Percentiles rank a stretch among this genome's conserved stretches.
Conservation (phyloP, 2,888 invertebrate genomes). For the Tridacna gigas region DNA sequence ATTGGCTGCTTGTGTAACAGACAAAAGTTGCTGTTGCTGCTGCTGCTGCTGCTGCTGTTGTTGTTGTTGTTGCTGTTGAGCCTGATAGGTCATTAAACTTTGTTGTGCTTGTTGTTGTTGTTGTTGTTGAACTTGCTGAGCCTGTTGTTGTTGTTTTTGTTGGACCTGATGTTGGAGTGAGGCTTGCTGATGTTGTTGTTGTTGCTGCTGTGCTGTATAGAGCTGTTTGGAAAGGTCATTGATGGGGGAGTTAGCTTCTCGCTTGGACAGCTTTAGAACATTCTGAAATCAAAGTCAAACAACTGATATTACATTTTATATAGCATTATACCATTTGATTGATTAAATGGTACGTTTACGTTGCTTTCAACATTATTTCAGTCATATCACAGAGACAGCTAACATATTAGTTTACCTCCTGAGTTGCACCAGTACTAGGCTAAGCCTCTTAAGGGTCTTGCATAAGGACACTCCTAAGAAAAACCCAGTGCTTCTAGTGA, state of each 20-base stretch:
- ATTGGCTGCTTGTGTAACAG: constrained; percentile 46
- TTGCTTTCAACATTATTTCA: too few relatives aligned
- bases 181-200: constrained; percentile 67
- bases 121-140: constrained; percentile 72
- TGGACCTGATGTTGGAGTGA: constrained; percentile 72
- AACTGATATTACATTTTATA: too few relatives aligned
- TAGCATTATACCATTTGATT: too few relatives aligned
- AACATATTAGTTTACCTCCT: too few relatives aligned
- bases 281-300: constrained; percentile 53
- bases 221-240: constrained; percentile 66
- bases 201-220: constrained; percentile 73
- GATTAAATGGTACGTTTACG: too few relatives aligned
- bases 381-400: too few relatives aligned
- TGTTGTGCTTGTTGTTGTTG: constrained; percentile 32
- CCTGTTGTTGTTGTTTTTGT: constrained; percentile 50
- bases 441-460: too few relatives aligned
- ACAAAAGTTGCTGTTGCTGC: constrained; percentile 29
- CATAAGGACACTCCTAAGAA: too few relatives aligned
- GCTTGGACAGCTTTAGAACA: constrained; percentile 63
- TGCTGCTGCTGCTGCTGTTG: constrained; percentile 14
- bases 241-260: constrained; percentile 56
- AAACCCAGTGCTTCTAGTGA: too few relatives aligned
- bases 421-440: too few relatives aligned
- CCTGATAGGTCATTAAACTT: not conserved
- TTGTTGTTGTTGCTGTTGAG: constrained; percentile 22